Evolutionary conservation across 2,113 vertebrate genomes (phyloP).

Genomic region (Hemichromis elongatus): DNA sequence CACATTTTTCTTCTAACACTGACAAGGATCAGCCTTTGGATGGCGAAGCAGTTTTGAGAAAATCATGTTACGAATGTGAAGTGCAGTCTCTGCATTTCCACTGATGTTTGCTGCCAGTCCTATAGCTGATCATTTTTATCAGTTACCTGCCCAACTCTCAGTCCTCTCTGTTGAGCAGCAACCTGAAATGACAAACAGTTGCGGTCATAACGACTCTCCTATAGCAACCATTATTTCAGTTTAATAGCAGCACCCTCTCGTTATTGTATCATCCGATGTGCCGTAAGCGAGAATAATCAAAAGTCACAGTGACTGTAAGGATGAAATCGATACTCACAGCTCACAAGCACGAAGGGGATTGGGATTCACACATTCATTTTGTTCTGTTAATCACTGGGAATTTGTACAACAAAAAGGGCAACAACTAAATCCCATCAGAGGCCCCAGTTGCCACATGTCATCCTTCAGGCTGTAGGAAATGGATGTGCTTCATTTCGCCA

Average conservation of each 20-base stretch:
- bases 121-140: slow-evolving; percentile 18
- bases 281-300: slow-evolving; percentile 29
- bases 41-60: not conserved
- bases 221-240: slow-evolving; percentile 3
- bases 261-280: not conserved
- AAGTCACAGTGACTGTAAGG: not conserved
- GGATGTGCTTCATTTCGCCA: slow-evolving; percentile 73
- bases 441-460: slow-evolving; percentile 57
- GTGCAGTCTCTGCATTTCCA: not conserved
- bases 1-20: not conserved
- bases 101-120: not conserved
- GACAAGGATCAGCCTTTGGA: slow-evolving; percentile 16
- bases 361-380: not conserved
- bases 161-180: not conserved
- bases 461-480: slow-evolving; percentile 62
- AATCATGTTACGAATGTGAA: slow-evolving; percentile 13
- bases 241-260: not conserved
- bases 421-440: slow-evolving; percentile 28
- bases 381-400: slow-evolving; percentile 28
- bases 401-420: slow-evolving; percentile 7
- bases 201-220: not conserved
- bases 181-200: slow-evolving; percentile 7
- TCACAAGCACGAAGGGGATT: not conserved
- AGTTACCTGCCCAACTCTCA: slow-evolving; percentile 17
- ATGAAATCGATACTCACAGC: slow-evolving; percentile 1